Base-by-base conservation (phyloP, 2,797 vertebrate genomes). In the Hybognathus amarus region DNA sequence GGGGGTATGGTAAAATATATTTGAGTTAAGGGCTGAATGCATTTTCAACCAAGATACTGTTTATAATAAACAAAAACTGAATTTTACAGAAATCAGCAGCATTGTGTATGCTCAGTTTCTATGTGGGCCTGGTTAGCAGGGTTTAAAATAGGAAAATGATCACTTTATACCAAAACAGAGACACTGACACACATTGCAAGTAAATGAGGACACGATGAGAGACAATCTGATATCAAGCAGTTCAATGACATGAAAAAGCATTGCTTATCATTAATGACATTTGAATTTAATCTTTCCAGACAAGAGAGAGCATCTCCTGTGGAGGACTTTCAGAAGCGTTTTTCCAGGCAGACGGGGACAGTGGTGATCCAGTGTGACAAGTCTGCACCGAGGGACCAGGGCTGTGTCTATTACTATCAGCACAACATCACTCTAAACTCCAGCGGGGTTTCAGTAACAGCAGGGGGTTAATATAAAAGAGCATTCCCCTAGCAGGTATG, bases 331-430 rank as follows among this genome's bases (percentile, higher is more conserved):
- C 54, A 76, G 73, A 52, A 66, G 22, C 20, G 27, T 83, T 67
- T 45, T 63, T 54, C 66, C 50, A 78, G 52, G 38, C 67, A 77
- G 80, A 59, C 30, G 42, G 36, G 24, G 54, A 50, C 38, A 59
- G n/a, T 59, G 45, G 56, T 84, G 70, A 87, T 82, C 6, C 36
- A 45, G 77, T 82, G 59, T 86, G 87, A 88, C 84, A 84, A 76
- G 69, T 82, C 79, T 76, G 66, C 61, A 61, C 83, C 63, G 71
- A 59, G 79, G 54, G 70, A 81, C 68, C 78, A 64, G 61, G 42
- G 66, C 74, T 2, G 64, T 83, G 54, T 80, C 85, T 74, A n/a
- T 40, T 24, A 70, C 24, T 56, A 75, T 79, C 70, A 80, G 66
- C 50, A 47, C 74, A 77, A n/a, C 47, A 64, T 42, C 52, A 54